phyloP scores from a whole-genome alignment of 2,888 invertebrate genomes.

The Mimas tiliae region DNA sequence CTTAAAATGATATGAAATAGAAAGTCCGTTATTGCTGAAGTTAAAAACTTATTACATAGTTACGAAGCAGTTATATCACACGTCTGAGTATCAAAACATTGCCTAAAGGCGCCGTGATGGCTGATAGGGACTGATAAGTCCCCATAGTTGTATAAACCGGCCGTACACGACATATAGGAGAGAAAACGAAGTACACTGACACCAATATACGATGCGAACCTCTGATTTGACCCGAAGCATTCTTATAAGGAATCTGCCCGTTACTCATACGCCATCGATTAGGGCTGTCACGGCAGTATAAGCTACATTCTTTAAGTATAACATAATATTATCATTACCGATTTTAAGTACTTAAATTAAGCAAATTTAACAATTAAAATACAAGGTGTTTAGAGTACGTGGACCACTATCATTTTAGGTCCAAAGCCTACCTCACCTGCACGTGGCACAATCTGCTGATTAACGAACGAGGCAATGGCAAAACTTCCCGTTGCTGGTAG shows the following conservation, averaged over 20 bases:
- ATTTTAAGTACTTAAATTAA: too few species aligned
- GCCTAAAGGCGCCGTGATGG: conserved; percentile 44
- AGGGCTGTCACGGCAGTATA: conserved; percentile 54
- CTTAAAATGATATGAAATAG: conserved; percentile 27
- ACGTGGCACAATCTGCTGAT: too few species aligned
- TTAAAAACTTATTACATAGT: conserved; percentile 28
- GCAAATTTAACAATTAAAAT: too few species aligned
- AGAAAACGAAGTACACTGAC: conserved; percentile 77
- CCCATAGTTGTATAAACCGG: conserved; percentile 51
- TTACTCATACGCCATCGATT: conserved; percentile 66
- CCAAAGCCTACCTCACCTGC: too few species aligned
- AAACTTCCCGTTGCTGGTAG: too few species aligned
- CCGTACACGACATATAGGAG: conserved; percentile 73
- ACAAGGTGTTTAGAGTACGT: too few species aligned
- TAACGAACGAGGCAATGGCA: too few species aligned
- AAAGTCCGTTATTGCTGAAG: conserved; percentile 25
- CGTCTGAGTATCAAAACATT: conserved; percentile 33
- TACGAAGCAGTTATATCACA: conserved; percentile 27
- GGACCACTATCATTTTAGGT: too few species aligned
- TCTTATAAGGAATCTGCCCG: conserved; percentile 78
- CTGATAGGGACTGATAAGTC: conserved; percentile 54
- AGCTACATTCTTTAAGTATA: background rate
- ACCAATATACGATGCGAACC: conserved; percentile 75
- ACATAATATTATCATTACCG: background rate
- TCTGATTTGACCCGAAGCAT: conserved; percentile 73